Evolutionary conservation across 1,140 invertebrate genomes (phyloP).

Genomic region (Linepithema humile): DNA sequence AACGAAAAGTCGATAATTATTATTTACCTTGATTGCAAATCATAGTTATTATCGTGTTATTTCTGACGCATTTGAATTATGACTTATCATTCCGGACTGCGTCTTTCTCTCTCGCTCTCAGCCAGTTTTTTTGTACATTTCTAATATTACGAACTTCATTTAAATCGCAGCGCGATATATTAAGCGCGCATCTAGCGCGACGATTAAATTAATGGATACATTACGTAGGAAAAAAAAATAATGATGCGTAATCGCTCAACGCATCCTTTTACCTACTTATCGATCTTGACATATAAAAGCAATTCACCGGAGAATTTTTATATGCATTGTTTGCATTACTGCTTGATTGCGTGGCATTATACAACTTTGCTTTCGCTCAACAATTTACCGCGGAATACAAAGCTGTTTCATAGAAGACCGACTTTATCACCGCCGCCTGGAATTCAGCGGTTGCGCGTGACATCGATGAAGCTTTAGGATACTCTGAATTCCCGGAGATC

Average conservation of each 20-base stretch:
- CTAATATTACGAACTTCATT: neutral
- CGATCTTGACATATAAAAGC: neutral
- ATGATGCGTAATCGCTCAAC: neutral
- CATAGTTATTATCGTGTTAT: slow-evolving; percentile 62
- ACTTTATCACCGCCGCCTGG: neutral
- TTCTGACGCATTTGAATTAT: slow-evolving; percentile 27
- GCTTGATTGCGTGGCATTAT: too few relatives aligned
- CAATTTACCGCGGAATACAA: neutral
- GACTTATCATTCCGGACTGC: neutral
- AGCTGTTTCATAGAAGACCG: neutral
- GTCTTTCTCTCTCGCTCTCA: neutral
- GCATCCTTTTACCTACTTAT: neutral
- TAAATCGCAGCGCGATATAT: neutral
- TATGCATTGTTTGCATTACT: neutral
- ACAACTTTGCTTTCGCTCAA: neutral
- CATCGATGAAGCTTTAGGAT: neutral
- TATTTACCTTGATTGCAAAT: slow-evolving; percentile 43
- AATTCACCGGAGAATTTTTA: neutral
- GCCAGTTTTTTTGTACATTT: neutral
- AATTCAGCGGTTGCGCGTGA: neutral
- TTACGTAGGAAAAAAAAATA: neutral
- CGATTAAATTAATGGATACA: neutral
- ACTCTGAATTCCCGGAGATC: too few relatives aligned
- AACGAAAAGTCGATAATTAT: slow-evolving; percentile 48
- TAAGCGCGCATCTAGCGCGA: neutral